Conservation (phyloP, 2,113 vertebrate species). For the Paradisaea rubra region DNA sequence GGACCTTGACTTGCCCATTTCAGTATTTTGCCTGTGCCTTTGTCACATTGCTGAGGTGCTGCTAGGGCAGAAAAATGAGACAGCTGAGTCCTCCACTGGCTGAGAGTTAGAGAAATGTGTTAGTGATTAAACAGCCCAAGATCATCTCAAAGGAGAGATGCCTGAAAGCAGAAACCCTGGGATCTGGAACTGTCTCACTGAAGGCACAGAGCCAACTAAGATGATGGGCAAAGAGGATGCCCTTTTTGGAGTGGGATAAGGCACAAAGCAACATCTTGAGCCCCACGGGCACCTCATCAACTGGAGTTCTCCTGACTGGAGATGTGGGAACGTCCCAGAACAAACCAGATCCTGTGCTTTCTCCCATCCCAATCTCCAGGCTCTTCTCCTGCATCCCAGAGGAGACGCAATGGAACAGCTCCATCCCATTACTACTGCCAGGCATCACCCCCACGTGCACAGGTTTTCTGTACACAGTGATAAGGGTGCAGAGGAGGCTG, state of each 20-base stretch:
- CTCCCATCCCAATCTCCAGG: neutral
- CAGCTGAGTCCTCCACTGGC: neutral
- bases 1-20: neutral
- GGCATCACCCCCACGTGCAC: neutral
- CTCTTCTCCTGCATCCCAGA: neutral
- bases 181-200: neutral
- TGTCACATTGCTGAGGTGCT: neutral
- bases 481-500: neutral
- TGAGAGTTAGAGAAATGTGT: neutral
- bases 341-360: neutral
- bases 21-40: neutral
- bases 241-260: neutral
- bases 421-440: neutral
- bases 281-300: neutral
- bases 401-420: neutral
- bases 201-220: neutral
- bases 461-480: rapidly evolving
- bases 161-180: neutral
- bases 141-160: neutral
- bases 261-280: neutral
- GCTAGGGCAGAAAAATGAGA: neutral
- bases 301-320: neutral
- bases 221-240: neutral
- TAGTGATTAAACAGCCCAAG: neutral
- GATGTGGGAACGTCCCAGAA: neutral